phyloP scores from a whole-genome alignment of 1,140 invertebrate species.

The Drosophila teissieri region DNA sequence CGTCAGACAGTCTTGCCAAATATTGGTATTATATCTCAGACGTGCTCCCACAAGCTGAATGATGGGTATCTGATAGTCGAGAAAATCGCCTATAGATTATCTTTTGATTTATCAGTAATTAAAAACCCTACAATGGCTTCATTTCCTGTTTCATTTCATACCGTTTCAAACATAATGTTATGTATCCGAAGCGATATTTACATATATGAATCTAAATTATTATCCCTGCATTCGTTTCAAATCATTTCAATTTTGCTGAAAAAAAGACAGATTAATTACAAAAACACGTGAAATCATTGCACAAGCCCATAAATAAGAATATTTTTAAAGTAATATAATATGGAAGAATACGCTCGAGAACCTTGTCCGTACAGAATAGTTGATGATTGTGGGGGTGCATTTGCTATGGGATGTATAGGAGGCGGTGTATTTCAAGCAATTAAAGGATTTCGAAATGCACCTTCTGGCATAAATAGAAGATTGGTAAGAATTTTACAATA shows the following conservation, averaged over 20 bases:
- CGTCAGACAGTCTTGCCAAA: no score
- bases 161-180: no score
- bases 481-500: conserved; percentile 20
- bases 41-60: no score
- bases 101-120: no score
- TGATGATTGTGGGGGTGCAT: conserved; percentile 36
- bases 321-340: background rate
- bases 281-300: background rate
- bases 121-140: no score
- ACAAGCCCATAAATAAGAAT: background rate
- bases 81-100: no score
- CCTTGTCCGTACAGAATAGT: conserved; percentile 41
- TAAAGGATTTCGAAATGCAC: conserved; percentile 43
- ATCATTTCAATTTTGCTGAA: background rate
- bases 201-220: no score
- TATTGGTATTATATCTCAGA: no score
- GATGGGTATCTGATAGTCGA: no score
- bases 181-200: no score
- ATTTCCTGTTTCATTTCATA: no score
- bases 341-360: conserved; percentile 41
- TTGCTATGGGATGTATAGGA: conserved; percentile 41
- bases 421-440: conserved; percentile 42
- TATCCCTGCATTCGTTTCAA: background rate
- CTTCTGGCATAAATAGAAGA: conserved; percentile 32
- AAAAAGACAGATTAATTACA: background rate